Evolutionary conservation across 2,797 vertebrate genomes (phyloP), one percentile per base, ranked within the genome.

Genomic region (Semotilus atromaculatus): DNA sequence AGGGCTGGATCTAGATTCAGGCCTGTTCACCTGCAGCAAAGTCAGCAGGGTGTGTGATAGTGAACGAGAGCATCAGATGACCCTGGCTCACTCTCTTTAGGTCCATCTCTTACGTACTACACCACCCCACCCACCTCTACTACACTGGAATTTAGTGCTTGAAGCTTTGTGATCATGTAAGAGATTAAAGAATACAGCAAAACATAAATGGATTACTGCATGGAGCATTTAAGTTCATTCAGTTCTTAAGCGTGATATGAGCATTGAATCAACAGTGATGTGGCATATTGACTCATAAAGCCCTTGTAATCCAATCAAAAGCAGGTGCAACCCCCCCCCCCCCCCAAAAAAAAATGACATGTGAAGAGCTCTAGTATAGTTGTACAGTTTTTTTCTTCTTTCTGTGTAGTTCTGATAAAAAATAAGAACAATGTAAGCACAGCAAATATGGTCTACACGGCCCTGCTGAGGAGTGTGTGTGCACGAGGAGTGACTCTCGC

Each of bases 401-500:
- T 74, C 31, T 21, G 1, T 5, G 19, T 55, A 8, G 31, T 55
- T 55, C 13, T 74, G 5, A 10, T 7, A 2, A 34, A 29, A 18
- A 72, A 23, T 7, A 7, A 31, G 40, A 82, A 4, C 81, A 38
- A 48, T 51, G 10, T 67, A 36, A 68, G 34, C 73, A 72, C 31
- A 83, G 43, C 68, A 73, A 80, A 81, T 48, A 21, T 84, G 66
- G 60, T 80, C 38, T 36, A 84, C 26, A 43, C 45, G 75, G 58
- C 58, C 48, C n/a, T 78, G 58, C 58, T 80, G 85, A 53, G 58
- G 68, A 62, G 79, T 48, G 38, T 58, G 82, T 60, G 72, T 79
- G 86, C 90, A 90, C 86, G 89, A 91, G 90, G 89, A 93, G 88
- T 90, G 90, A 92, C 92, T 90, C 89, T 88, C 87, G 79, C 88